Percentiles rank a stretch among this genome's conserved stretches.
These are phyloP conservation scores for Spea multiplicata DNA, from an alignment of 2,113 vertebrate species.

Conservation along the genomic window DNA sequence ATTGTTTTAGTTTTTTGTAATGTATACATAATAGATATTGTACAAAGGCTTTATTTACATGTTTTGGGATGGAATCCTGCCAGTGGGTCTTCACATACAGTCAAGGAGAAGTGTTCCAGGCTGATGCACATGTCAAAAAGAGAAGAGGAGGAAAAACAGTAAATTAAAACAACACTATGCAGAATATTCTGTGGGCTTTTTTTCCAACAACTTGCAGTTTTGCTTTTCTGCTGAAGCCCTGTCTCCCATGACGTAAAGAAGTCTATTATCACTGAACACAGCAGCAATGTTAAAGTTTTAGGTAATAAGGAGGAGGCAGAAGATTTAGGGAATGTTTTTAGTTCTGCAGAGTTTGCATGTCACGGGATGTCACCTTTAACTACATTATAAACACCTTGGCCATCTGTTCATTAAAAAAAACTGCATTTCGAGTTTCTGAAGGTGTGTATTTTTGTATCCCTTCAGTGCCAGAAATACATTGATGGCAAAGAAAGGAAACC, in stretches of 20 bases:
- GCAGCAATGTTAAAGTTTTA: not conserved
- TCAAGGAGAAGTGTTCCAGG: slow-evolving; percentile 31
- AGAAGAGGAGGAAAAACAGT: slow-evolving; percentile 9
- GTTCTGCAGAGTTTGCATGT: not conserved
- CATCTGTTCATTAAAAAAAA: not conserved
- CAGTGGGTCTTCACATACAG: slow-evolving; percentile 16
- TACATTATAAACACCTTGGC: not conserved
- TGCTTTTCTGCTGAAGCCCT: slow-evolving; percentile 21
- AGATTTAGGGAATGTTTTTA: not conserved
- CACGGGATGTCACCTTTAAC: not conserved
- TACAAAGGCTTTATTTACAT: slow-evolving; percentile 25
- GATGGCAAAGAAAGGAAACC: too few relatives aligned
- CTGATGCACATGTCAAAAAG: slow-evolving; percentile 42
- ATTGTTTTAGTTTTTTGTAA: not conserved
- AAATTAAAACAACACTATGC: slow-evolving; percentile 33
- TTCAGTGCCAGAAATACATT: too few relatives aligned
- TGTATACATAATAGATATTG: not conserved
- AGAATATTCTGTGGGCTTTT: slow-evolving; percentile 26
- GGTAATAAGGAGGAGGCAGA: not conserved
- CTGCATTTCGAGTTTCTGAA: too few relatives aligned
- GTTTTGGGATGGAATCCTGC: slow-evolving; percentile 21
- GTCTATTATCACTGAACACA: slow-evolving; percentile 14
- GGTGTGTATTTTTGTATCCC: too few relatives aligned
- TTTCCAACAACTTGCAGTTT: slow-evolving; percentile 10
- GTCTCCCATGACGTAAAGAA: not conserved